Evolutionary conservation across 2,888 invertebrate species (phyloP).

Genomic region (Limnephilus auricula): DNA sequence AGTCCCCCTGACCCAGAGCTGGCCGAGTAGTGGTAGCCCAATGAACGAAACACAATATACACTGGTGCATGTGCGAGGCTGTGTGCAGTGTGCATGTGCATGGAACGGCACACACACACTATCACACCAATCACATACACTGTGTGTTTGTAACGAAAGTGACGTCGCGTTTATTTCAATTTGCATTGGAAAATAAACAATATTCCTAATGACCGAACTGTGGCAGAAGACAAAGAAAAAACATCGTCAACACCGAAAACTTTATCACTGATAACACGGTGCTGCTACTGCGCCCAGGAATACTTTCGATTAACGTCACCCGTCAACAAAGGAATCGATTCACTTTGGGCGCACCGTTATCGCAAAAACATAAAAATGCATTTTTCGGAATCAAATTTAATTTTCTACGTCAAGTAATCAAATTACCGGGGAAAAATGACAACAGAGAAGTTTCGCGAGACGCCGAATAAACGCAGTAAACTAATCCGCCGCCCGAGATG

Average conservation of each 20-base stretch:
- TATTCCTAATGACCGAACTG: background rate
- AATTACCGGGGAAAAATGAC: background rate
- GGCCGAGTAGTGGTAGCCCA: background rate
- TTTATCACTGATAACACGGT: background rate
- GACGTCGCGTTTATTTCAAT: slow-evolving; percentile 7
- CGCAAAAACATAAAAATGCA: background rate
- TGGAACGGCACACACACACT: background rate
- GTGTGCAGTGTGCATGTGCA: background rate
- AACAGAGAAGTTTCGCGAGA: slow-evolving; percentile 3
- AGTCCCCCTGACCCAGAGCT: slow-evolving; percentile 26
- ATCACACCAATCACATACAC: background rate
- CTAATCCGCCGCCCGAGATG: slow-evolving; percentile 16
- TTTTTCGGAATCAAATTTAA: background rate
- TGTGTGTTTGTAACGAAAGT: background rate
- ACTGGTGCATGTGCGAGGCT: background rate
- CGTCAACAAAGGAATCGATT: slow-evolving; percentile 24
- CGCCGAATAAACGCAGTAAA: slow-evolving; percentile 6
- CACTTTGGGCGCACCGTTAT: background rate
- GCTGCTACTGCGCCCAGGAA: background rate
- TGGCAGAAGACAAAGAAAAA: background rate
- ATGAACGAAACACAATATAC: background rate
- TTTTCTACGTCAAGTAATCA: background rate
- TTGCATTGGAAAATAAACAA: slow-evolving; percentile 26
- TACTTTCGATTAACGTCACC: background rate
- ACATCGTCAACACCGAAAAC: background rate